Base-by-base conservation (phyloP, 2,888 invertebrate genomes). In the Carcina quercana region DNA sequence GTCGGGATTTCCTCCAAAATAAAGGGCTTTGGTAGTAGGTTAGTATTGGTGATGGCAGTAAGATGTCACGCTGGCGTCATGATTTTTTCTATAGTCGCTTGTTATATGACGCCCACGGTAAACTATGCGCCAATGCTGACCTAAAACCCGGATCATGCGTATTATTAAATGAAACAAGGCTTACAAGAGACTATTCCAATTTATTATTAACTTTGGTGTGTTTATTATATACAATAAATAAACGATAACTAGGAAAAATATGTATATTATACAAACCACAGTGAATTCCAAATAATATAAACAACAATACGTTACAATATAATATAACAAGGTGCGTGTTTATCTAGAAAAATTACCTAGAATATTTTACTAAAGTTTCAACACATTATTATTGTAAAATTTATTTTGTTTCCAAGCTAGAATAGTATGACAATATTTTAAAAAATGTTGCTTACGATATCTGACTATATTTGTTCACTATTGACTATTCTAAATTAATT, bases 181-280 rank as follows among this genome's bases (percentile, higher is more conserved):
- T 33, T 68, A 68, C 59, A 72, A 75, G 75, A 69, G 65, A 70
- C 78, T 82, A 79, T 67, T 70, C 65, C 73, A 69, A 66, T 79
- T 78, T 61, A 78, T 78, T 24, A 74, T 69, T 82, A 82, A 79
- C 83, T 83, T 83, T 83, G 82, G 82, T 82, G 75, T 83, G 62
- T 78, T 75, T 75, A 74, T 74, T 79, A 79, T 78, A 71, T 71
- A 37, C 72, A 76, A 78, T 75, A 79, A 78, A 78, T 74, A 73
- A 71, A 70, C 53, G 64, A 62, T 55, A 73, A 71, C 66, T 70
- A 73, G 60, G 47, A 55, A 62, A 61, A 61, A 59, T 59, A 67
- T 52, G 58, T 63, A 49, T 69, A 64, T 67, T 54, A 60, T 68
- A 78, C 67, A 72, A 63, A 67, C 56, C 57, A 59, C 53, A 52